A percentile compares a stretch with the other conserved stretches of the same genome.
These are phyloP conservation scores for Ferdinandea cuprea DNA, from an alignment of 2,888 invertebrate genomes.

Conservation along the genomic window DNA sequence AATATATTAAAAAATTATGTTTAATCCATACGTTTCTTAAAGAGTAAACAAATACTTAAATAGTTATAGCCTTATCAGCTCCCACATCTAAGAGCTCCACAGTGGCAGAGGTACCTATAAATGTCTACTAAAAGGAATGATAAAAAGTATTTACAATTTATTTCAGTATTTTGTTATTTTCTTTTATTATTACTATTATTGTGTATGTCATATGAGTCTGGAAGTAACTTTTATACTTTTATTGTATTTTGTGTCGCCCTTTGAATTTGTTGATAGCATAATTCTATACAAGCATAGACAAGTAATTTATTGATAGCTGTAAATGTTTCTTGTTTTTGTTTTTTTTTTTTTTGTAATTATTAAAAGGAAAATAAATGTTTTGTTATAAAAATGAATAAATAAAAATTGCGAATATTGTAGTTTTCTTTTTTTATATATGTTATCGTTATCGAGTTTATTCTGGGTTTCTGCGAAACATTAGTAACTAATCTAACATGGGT, in stretches of 20 bases:
- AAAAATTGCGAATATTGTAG: neutral
- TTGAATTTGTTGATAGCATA: slow-evolving; percentile 14
- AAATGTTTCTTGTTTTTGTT: slow-evolving; percentile 8
- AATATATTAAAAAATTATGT: slow-evolving; percentile 41
- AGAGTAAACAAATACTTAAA: slow-evolving; percentile 18
- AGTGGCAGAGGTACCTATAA: neutral
- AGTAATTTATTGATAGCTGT: neutral
- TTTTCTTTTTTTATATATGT: neutral
- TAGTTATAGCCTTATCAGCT: slow-evolving; percentile 36
- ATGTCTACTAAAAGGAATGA: neutral
- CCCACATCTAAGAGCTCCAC: slow-evolving; percentile 4
- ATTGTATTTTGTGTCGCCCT: neutral
- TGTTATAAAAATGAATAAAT: slow-evolving; percentile 50
- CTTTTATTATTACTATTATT: too few relatives aligned
- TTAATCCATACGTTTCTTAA: slow-evolving; percentile 23
- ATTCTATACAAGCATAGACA: neutral
- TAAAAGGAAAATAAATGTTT: slow-evolving; percentile 39
- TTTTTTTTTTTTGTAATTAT: neutral
- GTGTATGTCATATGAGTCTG: slow-evolving; percentile 5
- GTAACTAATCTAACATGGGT: neutral
- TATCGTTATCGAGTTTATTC: neutral
- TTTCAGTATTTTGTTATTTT: too few relatives aligned
- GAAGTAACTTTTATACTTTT: slow-evolving; percentile 2
- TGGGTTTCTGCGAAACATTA: neutral
- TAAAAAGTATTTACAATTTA: neutral